phyloP scores from a whole-genome alignment of 2,888 invertebrate genomes.

The Drosophila melanosoma region DNA sequence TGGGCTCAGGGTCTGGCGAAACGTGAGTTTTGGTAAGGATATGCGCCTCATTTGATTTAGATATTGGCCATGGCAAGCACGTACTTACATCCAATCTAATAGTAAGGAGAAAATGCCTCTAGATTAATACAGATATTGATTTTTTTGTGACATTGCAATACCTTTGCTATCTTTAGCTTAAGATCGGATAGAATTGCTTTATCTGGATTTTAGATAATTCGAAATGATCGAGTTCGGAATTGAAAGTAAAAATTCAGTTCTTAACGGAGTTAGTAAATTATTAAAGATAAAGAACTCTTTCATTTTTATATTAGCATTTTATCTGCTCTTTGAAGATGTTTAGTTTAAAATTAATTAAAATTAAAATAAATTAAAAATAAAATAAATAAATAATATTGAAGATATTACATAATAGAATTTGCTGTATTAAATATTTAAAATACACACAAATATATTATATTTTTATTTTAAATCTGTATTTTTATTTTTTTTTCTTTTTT shows the following conservation, averaged over 20 bases:
- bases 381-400: too few species aligned
- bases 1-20: slow-evolving; percentile 18
- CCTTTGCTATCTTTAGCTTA: slow-evolving; percentile 34
- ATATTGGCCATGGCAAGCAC: slow-evolving; percentile 48
- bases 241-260: neutral
- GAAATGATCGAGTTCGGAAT: neutral
- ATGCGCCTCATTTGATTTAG: slow-evolving; percentile 52
- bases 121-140: slow-evolving; percentile 18
- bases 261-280: neutral
- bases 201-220: neutral
- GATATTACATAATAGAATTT: too few species aligned
- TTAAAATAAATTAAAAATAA: too few species aligned
- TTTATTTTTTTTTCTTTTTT: too few species aligned
- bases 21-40: slow-evolving; percentile 60
- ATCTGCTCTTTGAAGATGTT: too few species aligned
- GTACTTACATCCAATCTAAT: slow-evolving; percentile 30
- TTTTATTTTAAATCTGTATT: too few species aligned
- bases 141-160: slow-evolving; percentile 1
- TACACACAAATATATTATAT: too few species aligned
- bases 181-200: slow-evolving; percentile 32
- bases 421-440: too few species aligned
- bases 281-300: neutral
- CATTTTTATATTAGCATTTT: too few species aligned
- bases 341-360: neutral
- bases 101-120: neutral